A percentile compares a stretch with the other conserved stretches of the same genome.
phyloP scores from a whole-genome alignment of 2,113 vertebrate species.

The Colinus virginianus region DNA sequence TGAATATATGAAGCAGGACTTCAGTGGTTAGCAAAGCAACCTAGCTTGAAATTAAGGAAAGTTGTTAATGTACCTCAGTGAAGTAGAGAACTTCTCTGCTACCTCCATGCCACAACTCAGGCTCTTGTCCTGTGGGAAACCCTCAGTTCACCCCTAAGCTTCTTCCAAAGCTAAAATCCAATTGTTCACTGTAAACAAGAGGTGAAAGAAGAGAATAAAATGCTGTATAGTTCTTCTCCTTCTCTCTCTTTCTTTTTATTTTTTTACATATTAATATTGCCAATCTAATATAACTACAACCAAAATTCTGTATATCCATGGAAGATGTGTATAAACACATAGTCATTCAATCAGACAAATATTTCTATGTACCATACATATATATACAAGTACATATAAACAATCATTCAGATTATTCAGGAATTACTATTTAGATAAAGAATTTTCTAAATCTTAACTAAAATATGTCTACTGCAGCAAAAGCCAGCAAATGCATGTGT shows the following conservation, averaged over 20 bases:
- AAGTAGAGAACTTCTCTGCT: neutral
- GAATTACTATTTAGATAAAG: neutral
- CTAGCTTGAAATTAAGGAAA: conserved; percentile 20
- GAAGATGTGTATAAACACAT: neutral
- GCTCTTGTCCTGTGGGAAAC: neutral
- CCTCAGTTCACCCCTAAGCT: neutral
- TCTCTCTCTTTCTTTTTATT: neutral
- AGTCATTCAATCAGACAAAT: neutral
- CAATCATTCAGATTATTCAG: neutral
- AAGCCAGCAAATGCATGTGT: neutral
- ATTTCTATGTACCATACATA: neutral
- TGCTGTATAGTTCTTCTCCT: neutral
- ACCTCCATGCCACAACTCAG: neutral
- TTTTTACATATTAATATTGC: neutral
- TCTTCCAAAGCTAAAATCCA: neutral
- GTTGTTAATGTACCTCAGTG: neutral
- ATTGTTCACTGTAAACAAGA: neutral
- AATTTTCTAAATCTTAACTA: neutral
- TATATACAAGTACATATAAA: neutral
- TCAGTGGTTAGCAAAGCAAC: neutral
- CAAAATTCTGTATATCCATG: neutral
- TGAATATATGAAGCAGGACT: neutral
- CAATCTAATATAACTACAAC: neutral
- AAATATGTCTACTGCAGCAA: neutral
- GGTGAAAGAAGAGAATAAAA: neutral